Evolutionary conservation across 2,888 invertebrate genomes (phyloP), one percentile per base, ranked within the genome.

Genomic region (Byasa hedistus): DNA sequence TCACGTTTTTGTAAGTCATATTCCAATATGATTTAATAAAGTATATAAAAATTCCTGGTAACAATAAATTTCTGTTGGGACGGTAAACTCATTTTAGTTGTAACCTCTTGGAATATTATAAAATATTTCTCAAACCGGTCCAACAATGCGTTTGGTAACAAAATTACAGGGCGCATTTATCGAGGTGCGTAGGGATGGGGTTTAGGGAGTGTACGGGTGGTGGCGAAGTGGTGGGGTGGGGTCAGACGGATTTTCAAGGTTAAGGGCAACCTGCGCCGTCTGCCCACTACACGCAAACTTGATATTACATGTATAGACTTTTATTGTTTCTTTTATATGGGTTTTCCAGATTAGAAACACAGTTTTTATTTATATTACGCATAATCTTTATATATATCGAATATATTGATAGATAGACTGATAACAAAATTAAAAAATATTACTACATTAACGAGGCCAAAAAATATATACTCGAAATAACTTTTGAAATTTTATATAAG

Each of bases 201-300:
- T 73, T 73, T 68, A 71, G 70, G 75, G 76, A 52, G 75, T 70
- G 70, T 71, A 72, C 73, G 69, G 71, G 71, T 70, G 77, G 76
- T 70, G 77, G 76, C 54, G 71, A 71, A 75, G 77, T 76, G 74
- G 72, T 75, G 69, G 74, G 69, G 68, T 64, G 71, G 73, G 88
- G 89, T 85, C 87, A 89, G 89, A 87, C 86, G 83, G 82, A 83
- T 84, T 82, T 89, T 88, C 90, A 91, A 91, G 91, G 91, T 90
- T 85, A 91, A 91, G 91, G 91, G 84, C 87, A 78, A 76, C 79
- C 79, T 75, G 80, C 76, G 54, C 62, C 58, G 66, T 66, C 66
- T 66, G 58, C 44, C 66, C 66, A 59, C 62, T 57, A 17, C 66
- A 66, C 66, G 66, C 62, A 36, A 66, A 21, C 32, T 39, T 22